phyloP scores from a whole-genome alignment of 2,797 vertebrate species.

The Clarias platycephalus region DNA sequence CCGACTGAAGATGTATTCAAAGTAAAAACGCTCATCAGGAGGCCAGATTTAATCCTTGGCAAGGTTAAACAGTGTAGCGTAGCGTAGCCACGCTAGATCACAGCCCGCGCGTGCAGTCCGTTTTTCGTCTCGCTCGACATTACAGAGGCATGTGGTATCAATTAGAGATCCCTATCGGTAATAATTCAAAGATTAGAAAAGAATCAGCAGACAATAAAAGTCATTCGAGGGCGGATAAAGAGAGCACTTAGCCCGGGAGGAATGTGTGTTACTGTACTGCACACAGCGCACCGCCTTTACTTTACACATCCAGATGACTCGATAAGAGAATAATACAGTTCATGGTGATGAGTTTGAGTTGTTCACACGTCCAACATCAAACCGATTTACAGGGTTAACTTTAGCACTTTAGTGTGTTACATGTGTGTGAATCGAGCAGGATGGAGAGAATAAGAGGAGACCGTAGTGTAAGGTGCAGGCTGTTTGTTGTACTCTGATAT shows the following conservation, averaged over 20 bases:
- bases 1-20: conserved; percentile 5
- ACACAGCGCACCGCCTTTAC: not conserved
- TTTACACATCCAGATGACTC: not conserved
- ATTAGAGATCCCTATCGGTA: conserved; percentile 50
- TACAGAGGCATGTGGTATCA: conserved; percentile 43
- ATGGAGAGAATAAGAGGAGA: not conserved
- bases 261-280: conserved; percentile 13
- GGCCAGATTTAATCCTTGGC: conserved; percentile 48
- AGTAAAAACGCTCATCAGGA: conserved; percentile 30
- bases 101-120: conserved; percentile 19
- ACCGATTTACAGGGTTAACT: not conserved
- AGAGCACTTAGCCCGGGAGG: conserved; percentile 7
- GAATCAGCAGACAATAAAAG: conserved; percentile 32
- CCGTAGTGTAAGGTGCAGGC: not conserved
- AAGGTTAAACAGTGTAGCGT: conserved; percentile 34
- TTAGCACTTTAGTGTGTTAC: not conserved
- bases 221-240: conserved; percentile 14
- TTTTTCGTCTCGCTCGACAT: conserved; percentile 12
- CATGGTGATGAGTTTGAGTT: not conserved
- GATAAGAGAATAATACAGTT: not conserved
- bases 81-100: conserved; percentile 19
- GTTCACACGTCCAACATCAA: not conserved
- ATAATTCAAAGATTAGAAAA: conserved; percentile 48
- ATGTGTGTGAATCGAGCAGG: not conserved
- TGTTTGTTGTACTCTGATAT: not conserved